Percentiles rank a stretch among this genome's conserved stretches.
Evolutionary conservation across 2,797 vertebrate genomes (phyloP).

Genomic region (Clarias laeviceps): DNA sequence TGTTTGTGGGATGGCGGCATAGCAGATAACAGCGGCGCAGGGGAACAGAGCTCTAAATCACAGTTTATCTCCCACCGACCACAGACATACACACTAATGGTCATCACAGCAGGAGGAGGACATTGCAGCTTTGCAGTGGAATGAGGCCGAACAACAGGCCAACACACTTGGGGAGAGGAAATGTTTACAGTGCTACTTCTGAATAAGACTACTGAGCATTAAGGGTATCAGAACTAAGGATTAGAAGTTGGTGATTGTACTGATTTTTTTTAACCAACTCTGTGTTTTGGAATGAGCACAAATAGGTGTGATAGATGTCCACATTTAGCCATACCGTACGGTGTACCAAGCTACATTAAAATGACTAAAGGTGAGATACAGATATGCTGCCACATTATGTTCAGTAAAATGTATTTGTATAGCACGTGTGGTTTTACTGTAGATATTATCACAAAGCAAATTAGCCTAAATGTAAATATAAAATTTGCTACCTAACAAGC

Average conservation of each 20-base stretch:
- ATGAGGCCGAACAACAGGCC: conserved; percentile 48
- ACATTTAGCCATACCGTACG: neutral
- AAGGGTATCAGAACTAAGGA: neutral
- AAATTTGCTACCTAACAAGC: neutral
- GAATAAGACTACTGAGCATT: neutral
- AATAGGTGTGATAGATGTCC: neutral
- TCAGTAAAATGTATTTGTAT: neutral
- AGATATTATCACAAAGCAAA: neutral
- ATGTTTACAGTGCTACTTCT: conserved; percentile 2
- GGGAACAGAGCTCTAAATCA: conserved; percentile 77
- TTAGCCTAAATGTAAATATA: neutral
- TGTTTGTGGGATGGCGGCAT: conserved; percentile 71
- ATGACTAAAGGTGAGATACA: neutral
- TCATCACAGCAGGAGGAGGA: conserved; percentile 70
- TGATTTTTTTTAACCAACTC: neutral
- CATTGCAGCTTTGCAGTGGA: conserved; percentile 54
- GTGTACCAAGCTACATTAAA: neutral
- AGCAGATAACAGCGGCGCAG: conserved; percentile 72
- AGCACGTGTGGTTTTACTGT: neutral
- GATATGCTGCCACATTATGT: neutral
- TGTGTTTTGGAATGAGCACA: neutral
- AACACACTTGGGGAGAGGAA: conserved; percentile 10
- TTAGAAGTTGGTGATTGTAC: neutral
- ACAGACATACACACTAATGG: conserved; percentile 77
- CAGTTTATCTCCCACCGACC: conserved; percentile 77